Base-by-base conservation (phyloP, 2,797 vertebrate genomes). In the Centroberyx gerrardi region DNA sequence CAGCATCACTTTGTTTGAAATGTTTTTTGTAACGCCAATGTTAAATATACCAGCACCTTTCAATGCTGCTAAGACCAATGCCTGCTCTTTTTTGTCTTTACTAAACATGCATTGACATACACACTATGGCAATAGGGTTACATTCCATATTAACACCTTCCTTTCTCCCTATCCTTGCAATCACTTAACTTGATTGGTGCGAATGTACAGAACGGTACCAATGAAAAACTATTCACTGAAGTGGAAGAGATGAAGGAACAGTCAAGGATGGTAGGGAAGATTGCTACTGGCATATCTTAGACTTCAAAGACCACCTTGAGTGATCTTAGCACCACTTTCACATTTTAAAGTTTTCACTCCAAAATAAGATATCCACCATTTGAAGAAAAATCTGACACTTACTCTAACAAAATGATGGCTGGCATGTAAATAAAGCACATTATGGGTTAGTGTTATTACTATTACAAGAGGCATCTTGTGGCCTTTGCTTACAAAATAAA, bases 21-120 rank as follows among this genome's bases (percentile, higher is more conserved):
- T 94, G 92, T 94, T 94, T 92, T 94, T 94, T 94, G 92, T 94
- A 94, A 93, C 90, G 91, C 91, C 93, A 91, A 92, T 92, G 91
- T 95, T 82, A 94, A 94, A 94, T 94, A 95, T 94, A 95, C 93
- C 92, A 94, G 90, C 93, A 92, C 91, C 90, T 95, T 94, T 94
- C 91, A 91, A 92, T 92, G 92, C 93, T 93, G 83, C 92, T 91
- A 87, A 77, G 88, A 93, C 84, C 87, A 81, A 76, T 2, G 87
- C 87, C 87, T 91, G 86, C 69, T 88, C 76, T 90, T 94, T 94
- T 91, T 91, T 93, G 81, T 90, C 86, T 88, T 82, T 72, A 54
- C 81, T 90, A 69, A 77, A 70, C 55, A 52, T 3, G 27, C 83
- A 83, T 83, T 10, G 42, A 18, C 31, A 42, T 36, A 31, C 27